Percentiles rank a stretch among this genome's conserved stretches.
Evolutionary conservation across 2,113 vertebrate genomes (phyloP).

Genomic region (Rhinolophus sinicus): DNA sequence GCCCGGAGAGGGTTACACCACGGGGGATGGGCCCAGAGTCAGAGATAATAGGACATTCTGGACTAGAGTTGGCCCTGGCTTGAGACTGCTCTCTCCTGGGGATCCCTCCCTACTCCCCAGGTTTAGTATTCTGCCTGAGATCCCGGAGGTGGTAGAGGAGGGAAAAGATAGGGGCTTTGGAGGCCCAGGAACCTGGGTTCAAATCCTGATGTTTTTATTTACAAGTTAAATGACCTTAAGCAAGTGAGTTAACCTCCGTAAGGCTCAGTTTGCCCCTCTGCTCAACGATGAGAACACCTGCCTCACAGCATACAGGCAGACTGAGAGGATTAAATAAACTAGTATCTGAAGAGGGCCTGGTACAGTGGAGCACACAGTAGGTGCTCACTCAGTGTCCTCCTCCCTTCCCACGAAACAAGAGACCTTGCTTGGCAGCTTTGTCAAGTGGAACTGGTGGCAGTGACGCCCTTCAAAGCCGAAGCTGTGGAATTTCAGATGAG

Average conservation of each 20-base stretch:
- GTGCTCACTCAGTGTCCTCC: too few species aligned
- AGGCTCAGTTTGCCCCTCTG: neutral
- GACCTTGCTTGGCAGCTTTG: neutral
- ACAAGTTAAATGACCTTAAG: neutral
- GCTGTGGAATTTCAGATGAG: neutral
- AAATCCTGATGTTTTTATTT: neutral
- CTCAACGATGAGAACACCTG: neutral
- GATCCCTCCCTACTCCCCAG: neutral
- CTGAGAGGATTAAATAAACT: neutral
- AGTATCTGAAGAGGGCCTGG: too few species aligned
- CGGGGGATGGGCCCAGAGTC: too few species aligned
- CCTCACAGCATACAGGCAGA: neutral
- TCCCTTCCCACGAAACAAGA: rapidly evolving
- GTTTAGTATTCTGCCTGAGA: neutral
- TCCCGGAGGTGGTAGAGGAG: neutral
- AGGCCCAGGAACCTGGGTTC: neutral
- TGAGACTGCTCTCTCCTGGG: neutral
- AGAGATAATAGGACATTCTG: neutral
- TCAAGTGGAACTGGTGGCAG: neutral
- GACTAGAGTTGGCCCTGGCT: neutral
- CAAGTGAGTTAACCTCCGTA: neutral
- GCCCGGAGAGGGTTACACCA: neutral
- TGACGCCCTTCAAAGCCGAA: neutral
- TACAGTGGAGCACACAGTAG: neutral
- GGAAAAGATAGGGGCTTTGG: neutral